Conservation (phyloP, 2,797 vertebrate species). For the Microctenopoma steveboyesi region DNA sequence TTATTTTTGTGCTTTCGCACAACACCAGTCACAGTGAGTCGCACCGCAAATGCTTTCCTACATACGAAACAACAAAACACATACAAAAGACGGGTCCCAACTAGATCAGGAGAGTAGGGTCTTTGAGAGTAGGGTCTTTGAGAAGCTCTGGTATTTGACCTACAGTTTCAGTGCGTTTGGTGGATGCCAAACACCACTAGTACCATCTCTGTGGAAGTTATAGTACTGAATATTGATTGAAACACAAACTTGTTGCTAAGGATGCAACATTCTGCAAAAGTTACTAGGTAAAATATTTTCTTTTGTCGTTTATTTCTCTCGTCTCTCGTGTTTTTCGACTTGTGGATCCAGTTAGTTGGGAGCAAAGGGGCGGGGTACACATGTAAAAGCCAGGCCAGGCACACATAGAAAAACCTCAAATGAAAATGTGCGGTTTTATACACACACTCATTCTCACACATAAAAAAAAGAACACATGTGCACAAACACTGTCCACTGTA, state of each 20-base stretch:
- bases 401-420: constrained; percentile 41
- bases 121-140: not conserved
- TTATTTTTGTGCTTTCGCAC: constrained; percentile 13
- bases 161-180: not conserved
- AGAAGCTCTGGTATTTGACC: constrained; percentile 5
- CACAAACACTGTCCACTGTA: constrained; percentile 44
- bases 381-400: constrained; percentile 47
- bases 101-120: constrained; percentile 8
- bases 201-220: not conserved
- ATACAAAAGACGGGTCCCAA: not conserved
- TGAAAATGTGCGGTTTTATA: constrained; percentile 24
- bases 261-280: not conserved
- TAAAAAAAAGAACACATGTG: constrained; percentile 35
- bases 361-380: constrained; percentile 25
- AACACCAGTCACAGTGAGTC: constrained; percentile 43
- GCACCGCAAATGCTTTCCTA: constrained; percentile 14
- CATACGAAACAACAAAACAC: not conserved
- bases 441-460: constrained; percentile 20
- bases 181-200: not conserved
- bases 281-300: not conserved
- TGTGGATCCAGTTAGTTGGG: constrained; percentile 13
- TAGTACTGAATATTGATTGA: not conserved
- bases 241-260: not conserved
- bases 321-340: not conserved
- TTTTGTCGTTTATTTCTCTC: not conserved